phyloP scores from a whole-genome alignment of 2,797 vertebrate species.

The Eremophila alpestris region DNA sequence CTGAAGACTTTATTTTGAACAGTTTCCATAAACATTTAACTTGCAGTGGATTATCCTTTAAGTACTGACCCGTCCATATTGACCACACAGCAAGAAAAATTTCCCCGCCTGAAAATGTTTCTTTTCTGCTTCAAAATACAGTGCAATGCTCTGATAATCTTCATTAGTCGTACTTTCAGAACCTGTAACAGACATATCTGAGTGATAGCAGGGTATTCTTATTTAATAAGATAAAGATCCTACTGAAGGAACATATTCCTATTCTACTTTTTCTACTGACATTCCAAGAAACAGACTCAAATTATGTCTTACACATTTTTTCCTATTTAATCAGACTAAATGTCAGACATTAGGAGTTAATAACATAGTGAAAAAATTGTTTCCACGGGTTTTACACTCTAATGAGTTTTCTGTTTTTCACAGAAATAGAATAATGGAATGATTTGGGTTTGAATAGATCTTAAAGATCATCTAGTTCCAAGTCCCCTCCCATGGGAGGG shows the following conservation, averaged over 20 bases:
- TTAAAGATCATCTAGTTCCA: neutral
- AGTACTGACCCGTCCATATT: constrained; percentile 88
- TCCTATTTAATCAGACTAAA: neutral
- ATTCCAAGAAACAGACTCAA: neutral
- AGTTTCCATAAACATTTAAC: neutral
- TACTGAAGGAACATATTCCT: neutral
- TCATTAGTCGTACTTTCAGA: constrained; percentile 86
- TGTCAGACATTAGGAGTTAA: neutral
- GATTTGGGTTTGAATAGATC: neutral
- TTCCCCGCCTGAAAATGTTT: constrained; percentile 94
- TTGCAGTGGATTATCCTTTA: neutral
- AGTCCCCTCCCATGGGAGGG: neutral
- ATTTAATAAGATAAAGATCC: neutral
- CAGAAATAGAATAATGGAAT: neutral
- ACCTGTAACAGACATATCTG: constrained; percentile 74
- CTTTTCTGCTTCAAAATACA: constrained; percentile 96
- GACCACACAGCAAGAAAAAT: constrained; percentile 94
- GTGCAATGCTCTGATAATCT: constrained; percentile 96
- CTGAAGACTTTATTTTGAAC: neutral
- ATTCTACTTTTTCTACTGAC: neutral
- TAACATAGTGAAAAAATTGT: neutral
- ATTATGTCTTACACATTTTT: neutral
- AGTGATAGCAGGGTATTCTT: neutral
- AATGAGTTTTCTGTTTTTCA: neutral
- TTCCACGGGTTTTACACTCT: neutral